These are phyloP conservation scores for Apodemia mormo DNA, from an alignment of 2,888 invertebrate species.

Conservation along the genomic window DNA sequence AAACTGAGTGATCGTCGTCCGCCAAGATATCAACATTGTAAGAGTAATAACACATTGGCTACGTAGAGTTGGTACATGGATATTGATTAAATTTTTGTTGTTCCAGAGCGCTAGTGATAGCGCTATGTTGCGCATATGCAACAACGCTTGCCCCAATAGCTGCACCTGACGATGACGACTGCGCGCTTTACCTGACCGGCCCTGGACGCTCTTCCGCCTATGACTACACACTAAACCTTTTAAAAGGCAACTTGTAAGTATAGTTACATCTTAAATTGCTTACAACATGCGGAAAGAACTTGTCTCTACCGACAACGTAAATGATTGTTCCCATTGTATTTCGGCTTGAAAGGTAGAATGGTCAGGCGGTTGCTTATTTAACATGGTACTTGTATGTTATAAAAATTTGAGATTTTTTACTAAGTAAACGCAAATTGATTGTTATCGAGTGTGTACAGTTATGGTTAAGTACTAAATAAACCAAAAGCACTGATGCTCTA, in stretches of 20 bases:
- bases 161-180: conserved; percentile 79
- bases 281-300: neutral
- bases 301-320: neutral
- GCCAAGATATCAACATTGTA: too few species aligned
- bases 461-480: too few species aligned
- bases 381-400: too few species aligned
- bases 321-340: too few species aligned
- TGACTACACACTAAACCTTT: conserved; percentile 92
- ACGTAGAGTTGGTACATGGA: neutral
- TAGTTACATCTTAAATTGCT: neutral
- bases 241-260: conserved; percentile 91
- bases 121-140: conserved; percentile 59
- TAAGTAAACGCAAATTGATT: too few species aligned
- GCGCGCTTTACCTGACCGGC: conserved; percentile 89
- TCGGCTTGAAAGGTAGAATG: neutral
- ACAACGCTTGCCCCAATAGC: conserved; percentile 52
- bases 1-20: too few species aligned
- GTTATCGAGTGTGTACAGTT: too few species aligned
- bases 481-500: too few species aligned
- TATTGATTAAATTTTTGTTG: conserved; percentile 24
- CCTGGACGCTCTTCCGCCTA: conserved; percentile 90
- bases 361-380: too few species aligned
- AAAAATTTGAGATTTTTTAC: too few species aligned
- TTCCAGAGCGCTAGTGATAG: conserved; percentile 66
- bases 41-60: neutral